Conservation (phyloP, 1,140 invertebrate genomes). For the Belonocnema kinseyi region DNA sequence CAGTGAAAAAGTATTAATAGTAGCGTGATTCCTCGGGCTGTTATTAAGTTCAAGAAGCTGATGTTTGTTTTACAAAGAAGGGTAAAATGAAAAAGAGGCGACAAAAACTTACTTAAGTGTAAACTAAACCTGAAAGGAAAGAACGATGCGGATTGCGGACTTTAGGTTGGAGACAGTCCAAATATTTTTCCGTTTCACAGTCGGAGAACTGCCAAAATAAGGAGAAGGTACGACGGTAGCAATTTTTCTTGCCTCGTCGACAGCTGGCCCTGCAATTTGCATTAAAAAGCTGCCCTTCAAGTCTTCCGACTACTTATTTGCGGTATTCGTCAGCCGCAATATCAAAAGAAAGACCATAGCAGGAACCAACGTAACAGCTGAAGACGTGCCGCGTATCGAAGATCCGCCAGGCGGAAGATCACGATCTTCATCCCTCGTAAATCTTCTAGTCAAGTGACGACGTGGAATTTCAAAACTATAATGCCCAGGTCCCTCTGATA, state of each 20-base stretch:
- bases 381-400: conserved; percentile 22
- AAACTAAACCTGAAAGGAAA: conserved; percentile 4
- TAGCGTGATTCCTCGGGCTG: no score
- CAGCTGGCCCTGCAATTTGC: conserved; percentile 53
- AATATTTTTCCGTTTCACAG: conserved; percentile 59
- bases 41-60: conserved; percentile 27
- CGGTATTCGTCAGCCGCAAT: conserved; percentile 16
- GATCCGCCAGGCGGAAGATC: neutral
- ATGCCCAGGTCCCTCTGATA: conserved; percentile 3
- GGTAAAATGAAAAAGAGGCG: conserved; percentile 32
- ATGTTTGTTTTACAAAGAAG: conserved; percentile 7
- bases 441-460: conserved; percentile 6
- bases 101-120: neutral
- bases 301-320: conserved; percentile 32
- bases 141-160: conserved; percentile 51
- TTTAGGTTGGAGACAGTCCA: conserved; percentile 58
- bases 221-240: conserved; percentile 46
- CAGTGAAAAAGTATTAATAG: no score
- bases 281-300: conserved; percentile 43
- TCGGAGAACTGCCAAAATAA: conserved; percentile 52
- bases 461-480: conserved; percentile 24
- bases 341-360: neutral
- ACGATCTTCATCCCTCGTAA: conserved; percentile 24
- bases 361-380: neutral
- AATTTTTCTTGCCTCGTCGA: conserved; percentile 60